These are phyloP conservation scores for Chloromyia formosa DNA, from an alignment of 2,888 invertebrate species.

Conservation along the genomic window DNA sequence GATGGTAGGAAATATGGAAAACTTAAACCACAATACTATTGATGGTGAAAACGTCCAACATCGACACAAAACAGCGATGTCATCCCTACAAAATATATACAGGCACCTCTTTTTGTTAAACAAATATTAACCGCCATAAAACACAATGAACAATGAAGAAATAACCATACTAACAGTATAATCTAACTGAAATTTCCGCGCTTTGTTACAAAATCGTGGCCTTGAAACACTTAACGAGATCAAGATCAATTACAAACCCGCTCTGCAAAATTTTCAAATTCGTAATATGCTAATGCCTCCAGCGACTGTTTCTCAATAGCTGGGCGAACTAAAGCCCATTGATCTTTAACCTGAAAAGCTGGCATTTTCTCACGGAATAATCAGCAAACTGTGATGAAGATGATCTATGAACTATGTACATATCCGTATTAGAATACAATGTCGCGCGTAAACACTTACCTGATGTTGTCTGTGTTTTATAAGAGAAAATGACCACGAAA, in stretches of 20 bases:
- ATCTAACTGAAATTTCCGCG: background rate
- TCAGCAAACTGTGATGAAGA: background rate
- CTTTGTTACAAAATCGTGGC: background rate
- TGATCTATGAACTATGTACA: background rate
- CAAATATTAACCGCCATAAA: no score
- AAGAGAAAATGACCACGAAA: slow-evolving; percentile 80
- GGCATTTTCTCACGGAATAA: background rate
- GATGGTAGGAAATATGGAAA: no score
- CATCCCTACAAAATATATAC: no score
- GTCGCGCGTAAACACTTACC: slow-evolving; percentile 54
- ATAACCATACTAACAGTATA: background rate
- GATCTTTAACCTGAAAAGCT: background rate
- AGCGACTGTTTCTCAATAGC: no score
- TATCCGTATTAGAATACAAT: background rate
- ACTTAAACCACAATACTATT: no score
- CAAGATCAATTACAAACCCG: background rate
- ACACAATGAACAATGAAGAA: no score
- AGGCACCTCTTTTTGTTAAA: no score
- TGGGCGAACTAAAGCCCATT: no score
- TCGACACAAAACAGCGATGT: no score
- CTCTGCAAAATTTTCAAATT: no score
- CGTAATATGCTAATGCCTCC: no score
- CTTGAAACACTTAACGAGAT: background rate
- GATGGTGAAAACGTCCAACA: no score
- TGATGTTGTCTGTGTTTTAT: slow-evolving; percentile 60